These are phyloP conservation scores for Mactromeris polynyma DNA, from an alignment of 2,888 invertebrate species.

Conservation along the genomic window DNA sequence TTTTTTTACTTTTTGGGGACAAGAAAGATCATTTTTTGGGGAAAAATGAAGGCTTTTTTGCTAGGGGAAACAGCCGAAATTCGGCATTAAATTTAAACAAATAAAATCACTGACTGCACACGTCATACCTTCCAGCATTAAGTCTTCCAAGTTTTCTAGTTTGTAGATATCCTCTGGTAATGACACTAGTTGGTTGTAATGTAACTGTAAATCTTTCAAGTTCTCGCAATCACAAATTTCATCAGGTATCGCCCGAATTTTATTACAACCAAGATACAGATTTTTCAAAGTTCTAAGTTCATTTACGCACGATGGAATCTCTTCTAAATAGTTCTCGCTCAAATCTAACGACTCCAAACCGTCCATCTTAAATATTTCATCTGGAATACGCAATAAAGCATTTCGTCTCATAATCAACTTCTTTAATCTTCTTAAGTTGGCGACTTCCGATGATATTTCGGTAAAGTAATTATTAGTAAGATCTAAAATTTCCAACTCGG, in stretches of 20 bases:
- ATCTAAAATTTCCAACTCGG: conserved; percentile 77
- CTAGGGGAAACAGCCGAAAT: too few relatives aligned
- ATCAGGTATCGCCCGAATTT: conserved; percentile 72
- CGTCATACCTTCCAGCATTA: conserved; percentile 72
- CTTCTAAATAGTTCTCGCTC: conserved; percentile 82
- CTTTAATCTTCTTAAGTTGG: conserved; percentile 76
- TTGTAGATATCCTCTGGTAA: conserved; percentile 78
- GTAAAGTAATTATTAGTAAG: conserved; percentile 83
- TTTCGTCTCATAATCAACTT: conserved; percentile 81
- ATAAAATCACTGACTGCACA: too few relatives aligned
- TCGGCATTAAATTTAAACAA: too few relatives aligned
- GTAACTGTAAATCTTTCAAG: conserved; percentile 69
- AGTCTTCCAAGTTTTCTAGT: conserved; percentile 75
- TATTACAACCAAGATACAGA: conserved; percentile 77
- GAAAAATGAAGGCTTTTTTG: too few relatives aligned
- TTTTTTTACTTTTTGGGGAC: too few relatives aligned
- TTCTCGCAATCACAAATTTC: conserved; percentile 75
- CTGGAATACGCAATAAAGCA: conserved; percentile 80
- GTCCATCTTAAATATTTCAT: conserved; percentile 78
- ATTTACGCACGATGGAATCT: conserved; percentile 73
- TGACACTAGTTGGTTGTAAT: conserved; percentile 71
- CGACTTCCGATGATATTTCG: conserved; percentile 79
- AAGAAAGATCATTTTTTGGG: too few relatives aligned
- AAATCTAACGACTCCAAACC: conserved; percentile 79
- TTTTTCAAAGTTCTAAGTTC: conserved; percentile 74